These are phyloP conservation scores for Meloidogyne hapla DNA, from an alignment of 1,140 invertebrate species.

Conservation along the genomic window DNA sequence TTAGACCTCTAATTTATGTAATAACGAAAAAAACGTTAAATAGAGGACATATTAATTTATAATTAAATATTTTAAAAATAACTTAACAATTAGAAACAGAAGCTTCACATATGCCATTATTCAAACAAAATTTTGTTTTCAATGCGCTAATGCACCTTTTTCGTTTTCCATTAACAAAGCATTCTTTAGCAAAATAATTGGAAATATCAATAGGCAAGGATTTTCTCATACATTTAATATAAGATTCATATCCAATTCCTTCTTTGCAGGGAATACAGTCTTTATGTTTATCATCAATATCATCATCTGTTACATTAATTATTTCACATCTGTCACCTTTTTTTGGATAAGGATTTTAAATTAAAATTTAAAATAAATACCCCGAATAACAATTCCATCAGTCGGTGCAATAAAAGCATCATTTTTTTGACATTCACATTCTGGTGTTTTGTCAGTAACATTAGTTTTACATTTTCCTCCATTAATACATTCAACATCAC, in stretches of 20 bases:
- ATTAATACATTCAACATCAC: constrained; percentile 40
- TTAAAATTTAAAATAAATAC: not conserved
- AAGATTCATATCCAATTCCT: not conserved
- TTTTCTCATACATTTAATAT: not conserved
- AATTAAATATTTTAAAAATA: no score
- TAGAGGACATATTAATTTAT: no score
- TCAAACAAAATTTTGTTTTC: constrained; percentile 15
- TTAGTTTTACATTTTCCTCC: constrained; percentile 26
- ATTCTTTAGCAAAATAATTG: constrained; percentile 1
- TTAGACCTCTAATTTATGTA: not conserved
- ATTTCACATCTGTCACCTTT: constrained; percentile 13
- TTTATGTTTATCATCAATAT: not conserved
- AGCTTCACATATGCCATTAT: constrained; percentile 17
- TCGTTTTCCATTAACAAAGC: not conserved
- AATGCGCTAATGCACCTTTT: not conserved
- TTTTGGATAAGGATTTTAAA: not conserved
- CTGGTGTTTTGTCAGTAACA: not conserved
- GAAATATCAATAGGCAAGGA: not conserved
- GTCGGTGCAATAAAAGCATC: not conserved
- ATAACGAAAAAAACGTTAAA: not conserved
- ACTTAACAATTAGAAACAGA: constrained; percentile 8
- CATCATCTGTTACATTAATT: constrained; percentile 6
- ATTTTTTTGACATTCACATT: constrained; percentile 32
- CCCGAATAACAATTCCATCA: constrained; percentile 13
- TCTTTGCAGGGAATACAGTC: not conserved